A percentile compares a stretch with the other conserved stretches of the same genome.
Evolutionary conservation across 2,888 invertebrate species (phyloP).

Genomic region (Hirtodrosophila alboralis): DNA sequence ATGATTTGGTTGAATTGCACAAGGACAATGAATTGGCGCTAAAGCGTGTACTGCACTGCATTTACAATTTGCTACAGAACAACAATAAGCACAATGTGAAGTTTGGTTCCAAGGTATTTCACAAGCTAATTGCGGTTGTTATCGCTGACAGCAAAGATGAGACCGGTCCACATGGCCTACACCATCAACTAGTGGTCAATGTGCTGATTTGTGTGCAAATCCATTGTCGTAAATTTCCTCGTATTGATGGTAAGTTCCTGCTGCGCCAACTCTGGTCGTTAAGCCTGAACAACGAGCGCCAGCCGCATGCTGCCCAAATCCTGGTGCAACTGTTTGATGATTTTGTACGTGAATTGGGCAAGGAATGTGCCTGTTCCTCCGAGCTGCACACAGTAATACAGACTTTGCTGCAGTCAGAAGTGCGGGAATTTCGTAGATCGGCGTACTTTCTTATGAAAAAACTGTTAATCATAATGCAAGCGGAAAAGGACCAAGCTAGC

Average conservation of each 20-base stretch:
- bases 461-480: slow-evolving; percentile 21
- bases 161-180: slow-evolving; percentile 2
- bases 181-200: slow-evolving; percentile 58
- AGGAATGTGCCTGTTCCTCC: slow-evolving; percentile 33
- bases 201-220: slow-evolving; percentile 69
- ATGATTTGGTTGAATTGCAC: slow-evolving; percentile 58
- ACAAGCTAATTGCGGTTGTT: slow-evolving; percentile 65
- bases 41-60: slow-evolving; percentile 61
- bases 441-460: slow-evolving; percentile 72
- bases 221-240: slow-evolving; percentile 61
- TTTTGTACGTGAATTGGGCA: slow-evolving; percentile 49
- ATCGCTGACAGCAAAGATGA: slow-evolving; percentile 50
- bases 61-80: slow-evolving; percentile 49
- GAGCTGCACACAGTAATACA: slow-evolving; percentile 57
- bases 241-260: slow-evolving; percentile 50
- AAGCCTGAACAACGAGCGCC: slow-evolving; percentile 34
- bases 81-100: slow-evolving; percentile 64
- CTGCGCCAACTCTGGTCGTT: slow-evolving; percentile 63
- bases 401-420: slow-evolving; percentile 57
- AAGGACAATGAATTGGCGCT: slow-evolving; percentile 54
- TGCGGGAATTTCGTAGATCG: slow-evolving; percentile 70
- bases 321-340: slow-evolving; percentile 73
- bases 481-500: slow-evolving; percentile 1
- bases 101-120: slow-evolving; percentile 64
- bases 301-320: slow-evolving; percentile 58